Base-by-base conservation (phyloP, 2,113 vertebrate species). In the Myxocyprinus asiaticus region DNA sequence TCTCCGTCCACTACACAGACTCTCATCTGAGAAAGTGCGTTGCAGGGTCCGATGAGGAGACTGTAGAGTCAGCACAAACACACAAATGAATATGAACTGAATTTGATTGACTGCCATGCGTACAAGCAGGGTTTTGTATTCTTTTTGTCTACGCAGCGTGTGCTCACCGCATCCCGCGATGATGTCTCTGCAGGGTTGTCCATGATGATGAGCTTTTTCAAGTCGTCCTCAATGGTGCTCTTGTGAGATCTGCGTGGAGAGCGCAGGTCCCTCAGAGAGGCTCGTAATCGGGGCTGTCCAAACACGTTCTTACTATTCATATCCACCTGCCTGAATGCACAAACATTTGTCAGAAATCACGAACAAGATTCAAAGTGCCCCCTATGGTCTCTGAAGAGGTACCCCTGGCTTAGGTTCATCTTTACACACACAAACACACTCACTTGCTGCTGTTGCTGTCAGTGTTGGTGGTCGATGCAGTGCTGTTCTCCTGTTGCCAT, bases 161-260 rank as follows among this genome's bases (percentile, higher is more conserved):
- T 81, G 43, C 91, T 91, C 75, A 94, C 92, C 3, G 86, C 83
- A 0, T 95, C 94, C 67, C 91, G 86, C n/a, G 93, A 94, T 2
- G 89, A 90, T 1, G 51, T 51, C 61, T 97, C 96, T 0, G 85
- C 81, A 0, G 92, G 86, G 84, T 88, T 91, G 91, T 98, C 96
- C 95, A 97, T 96, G 87, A 97, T 94, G 82, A 98, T 98, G 53
- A 98, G 94, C 53, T 95, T 97, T 86, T 97, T 97, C 77, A 98
- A 89, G 84, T 98, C 96, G 0, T 96, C 96, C 82, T 97, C 96
- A 0, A 98, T 94, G 84, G 94, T 96, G 67, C 96, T 98, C 82
- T 98, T 97, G 79, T 96, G 92, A 2, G 91, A 89, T 63, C 94
- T 93, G 3, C 96, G 91, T 0, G 96, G 96, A 4, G 96, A 97